Evolutionary conservation across 2,113 vertebrate species (phyloP).

Genomic region (Trematomus loennbergii): DNA sequence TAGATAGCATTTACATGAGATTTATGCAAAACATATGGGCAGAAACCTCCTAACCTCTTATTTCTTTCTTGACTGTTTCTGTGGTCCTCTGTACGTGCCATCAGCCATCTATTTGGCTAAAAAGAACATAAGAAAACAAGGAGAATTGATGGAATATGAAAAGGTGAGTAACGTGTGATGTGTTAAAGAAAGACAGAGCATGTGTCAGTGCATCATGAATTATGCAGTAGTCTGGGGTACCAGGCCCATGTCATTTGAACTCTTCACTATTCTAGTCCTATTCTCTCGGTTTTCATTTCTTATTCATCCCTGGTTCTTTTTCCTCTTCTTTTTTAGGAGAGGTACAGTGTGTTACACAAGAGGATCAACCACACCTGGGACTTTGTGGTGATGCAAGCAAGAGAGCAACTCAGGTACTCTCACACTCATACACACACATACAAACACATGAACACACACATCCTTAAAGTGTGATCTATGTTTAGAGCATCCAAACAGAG

Average conservation of each 20-base stretch:
- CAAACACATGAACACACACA: not conserved
- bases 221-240: constrained; percentile 6
- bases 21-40: not conserved
- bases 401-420: constrained; percentile 92
- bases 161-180: constrained; percentile 84
- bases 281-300: not conserved
- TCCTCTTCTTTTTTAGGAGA: constrained; percentile 80
- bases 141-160: constrained; percentile 90
- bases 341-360: constrained; percentile 91
- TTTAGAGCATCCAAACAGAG: constrained; percentile 92
- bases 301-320: not conserved
- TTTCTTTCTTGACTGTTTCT: not conserved
- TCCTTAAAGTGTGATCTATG: constrained; percentile 41
- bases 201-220: constrained; percentile 25
- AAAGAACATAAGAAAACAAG: constrained; percentile 95
- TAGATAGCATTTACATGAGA: not conserved
- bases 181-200: not conserved
- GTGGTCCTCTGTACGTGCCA: constrained; percentile 6
- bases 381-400: constrained; percentile 95
- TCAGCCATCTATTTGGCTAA: constrained; percentile 94
- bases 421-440: not conserved
- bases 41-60: not conserved
- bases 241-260: not conserved
- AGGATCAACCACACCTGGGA: constrained; percentile 95
- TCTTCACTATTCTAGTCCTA: not conserved